A percentile compares a stretch with the other conserved stretches of the same genome.
These are phyloP conservation scores for Cervus canadensis DNA, from an alignment of 2,113 vertebrate genomes.

Conservation along the genomic window DNA sequence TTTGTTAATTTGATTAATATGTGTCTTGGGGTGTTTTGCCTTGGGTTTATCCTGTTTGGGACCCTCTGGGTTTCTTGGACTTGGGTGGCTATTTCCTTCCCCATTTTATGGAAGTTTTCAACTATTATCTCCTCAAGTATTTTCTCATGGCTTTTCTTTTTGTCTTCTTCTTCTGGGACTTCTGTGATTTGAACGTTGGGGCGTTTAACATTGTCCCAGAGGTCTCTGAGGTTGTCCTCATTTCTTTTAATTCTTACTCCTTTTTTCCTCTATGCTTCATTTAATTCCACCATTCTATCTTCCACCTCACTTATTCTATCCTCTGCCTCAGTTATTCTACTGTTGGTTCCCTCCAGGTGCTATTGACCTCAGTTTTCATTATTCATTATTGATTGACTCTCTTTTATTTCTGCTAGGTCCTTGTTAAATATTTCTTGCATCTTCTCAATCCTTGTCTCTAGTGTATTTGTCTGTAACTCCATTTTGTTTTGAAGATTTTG, in stretches of 20 bases:
- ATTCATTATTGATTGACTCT: background rate
- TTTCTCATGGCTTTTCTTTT: background rate
- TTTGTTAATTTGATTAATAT: too few relatives aligned
- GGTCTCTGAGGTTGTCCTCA: background rate
- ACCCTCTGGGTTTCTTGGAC: too few relatives aligned
- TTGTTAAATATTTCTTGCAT: background rate
- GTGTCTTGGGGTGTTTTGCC: too few relatives aligned
- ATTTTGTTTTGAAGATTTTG: background rate
- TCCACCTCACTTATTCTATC: background rate
- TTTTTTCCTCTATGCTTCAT: background rate
- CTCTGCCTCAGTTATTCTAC: background rate
- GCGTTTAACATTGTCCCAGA: background rate
- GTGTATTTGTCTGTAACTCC: background rate
- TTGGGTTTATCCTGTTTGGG: too few relatives aligned
- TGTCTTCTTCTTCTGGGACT: background rate
- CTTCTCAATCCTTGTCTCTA: background rate
- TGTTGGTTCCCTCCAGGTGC: background rate
- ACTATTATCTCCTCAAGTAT: background rate
- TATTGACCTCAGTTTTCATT: background rate
- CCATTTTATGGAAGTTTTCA: background rate
- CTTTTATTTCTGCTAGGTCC: background rate
- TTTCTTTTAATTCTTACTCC: background rate
- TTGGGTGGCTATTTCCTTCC: too few relatives aligned
- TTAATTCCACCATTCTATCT: background rate
- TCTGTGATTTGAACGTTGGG: background rate